Evolutionary conservation across 2,888 invertebrate genomes (phyloP).

Genomic region (Trichogramma dendrolimi): DNA sequence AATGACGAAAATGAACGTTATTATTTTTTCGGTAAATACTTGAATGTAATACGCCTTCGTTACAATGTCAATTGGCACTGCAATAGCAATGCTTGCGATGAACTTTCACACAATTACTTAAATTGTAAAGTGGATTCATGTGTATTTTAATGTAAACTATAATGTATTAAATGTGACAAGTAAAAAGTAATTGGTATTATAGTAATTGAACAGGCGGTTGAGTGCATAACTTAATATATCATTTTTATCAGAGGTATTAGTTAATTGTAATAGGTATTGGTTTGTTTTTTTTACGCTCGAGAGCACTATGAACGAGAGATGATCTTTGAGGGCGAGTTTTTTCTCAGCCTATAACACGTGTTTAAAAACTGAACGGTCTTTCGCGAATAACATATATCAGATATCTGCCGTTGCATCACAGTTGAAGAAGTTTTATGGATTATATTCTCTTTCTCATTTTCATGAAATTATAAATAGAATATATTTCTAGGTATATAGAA

Average conservation of each 20-base stretch:
- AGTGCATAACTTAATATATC: too few species aligned
- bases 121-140: neutral
- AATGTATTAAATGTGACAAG: slow-evolving; percentile 16
- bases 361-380: too few species aligned
- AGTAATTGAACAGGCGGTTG: neutral
- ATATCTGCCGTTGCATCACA: too few species aligned
- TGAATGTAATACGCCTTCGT: neutral
- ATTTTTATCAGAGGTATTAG: slow-evolving; percentile 18
- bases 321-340: slow-evolving; percentile 13
- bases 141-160: slow-evolving; percentile 2
- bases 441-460: too few species aligned
- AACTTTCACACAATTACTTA: slow-evolving; percentile 11
- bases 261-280: slow-evolving; percentile 9
- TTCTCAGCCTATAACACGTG: neutral
- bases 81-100: slow-evolving; percentile 5
- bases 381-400: too few species aligned
- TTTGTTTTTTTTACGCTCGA: neutral
- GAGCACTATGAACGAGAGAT: neutral
- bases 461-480: too few species aligned
- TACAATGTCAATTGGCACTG: slow-evolving; percentile 1
- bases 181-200: slow-evolving; percentile 15
- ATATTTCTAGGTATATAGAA: too few species aligned
- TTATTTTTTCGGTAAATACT: slow-evolving; percentile 9
- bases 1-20: neutral
- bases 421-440: too few species aligned